phyloP scores from a whole-genome alignment of 2,888 invertebrate species.

The Rhyacophila evoluta region DNA sequence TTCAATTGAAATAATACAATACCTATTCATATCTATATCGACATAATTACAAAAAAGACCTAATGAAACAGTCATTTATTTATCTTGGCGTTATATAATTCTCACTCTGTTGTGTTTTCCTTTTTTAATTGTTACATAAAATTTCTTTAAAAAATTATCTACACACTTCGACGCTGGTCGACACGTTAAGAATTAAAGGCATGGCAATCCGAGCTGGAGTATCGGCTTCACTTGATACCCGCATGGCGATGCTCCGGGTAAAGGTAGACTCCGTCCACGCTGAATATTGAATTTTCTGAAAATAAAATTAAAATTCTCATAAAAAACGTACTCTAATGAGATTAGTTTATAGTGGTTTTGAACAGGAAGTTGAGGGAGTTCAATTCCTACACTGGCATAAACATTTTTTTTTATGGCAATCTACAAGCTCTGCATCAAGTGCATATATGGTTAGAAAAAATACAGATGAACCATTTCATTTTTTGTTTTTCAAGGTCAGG shows the following conservation, averaged over 20 bases:
- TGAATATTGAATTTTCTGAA: constrained; percentile 95
- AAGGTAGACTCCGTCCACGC: constrained; percentile 91
- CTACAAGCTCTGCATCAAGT: too few species aligned
- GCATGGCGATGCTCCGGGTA: constrained; percentile 81
- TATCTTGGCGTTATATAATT: constrained; percentile 51
- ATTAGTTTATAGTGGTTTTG: too few species aligned
- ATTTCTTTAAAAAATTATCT: constrained; percentile 50
- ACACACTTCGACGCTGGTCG: constrained; percentile 43
- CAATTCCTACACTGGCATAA: too few species aligned
- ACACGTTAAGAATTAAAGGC: constrained; percentile 48
- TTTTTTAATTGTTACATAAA: constrained; percentile 40
- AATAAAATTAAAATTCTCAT: constrained; percentile 61
- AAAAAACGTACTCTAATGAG: too few species aligned
- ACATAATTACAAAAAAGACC: constrained; percentile 51
- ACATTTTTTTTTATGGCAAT: too few species aligned
- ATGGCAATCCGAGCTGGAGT: constrained; percentile 37
- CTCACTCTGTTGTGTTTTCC: constrained; percentile 50
- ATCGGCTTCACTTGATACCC: constrained; percentile 65
- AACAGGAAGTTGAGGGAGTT: too few species aligned
- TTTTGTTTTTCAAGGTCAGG: too few species aligned
- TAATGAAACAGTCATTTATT: constrained; percentile 48
- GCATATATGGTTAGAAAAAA: too few species aligned
- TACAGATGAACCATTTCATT: too few species aligned
- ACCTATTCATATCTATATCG: constrained; percentile 43
- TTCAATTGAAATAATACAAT: constrained; percentile 42